Evolutionary conservation across 2,797 vertebrate species (phyloP), one percentile per base, ranked within the genome.

Genomic region (Erethizon dorsatum): DNA sequence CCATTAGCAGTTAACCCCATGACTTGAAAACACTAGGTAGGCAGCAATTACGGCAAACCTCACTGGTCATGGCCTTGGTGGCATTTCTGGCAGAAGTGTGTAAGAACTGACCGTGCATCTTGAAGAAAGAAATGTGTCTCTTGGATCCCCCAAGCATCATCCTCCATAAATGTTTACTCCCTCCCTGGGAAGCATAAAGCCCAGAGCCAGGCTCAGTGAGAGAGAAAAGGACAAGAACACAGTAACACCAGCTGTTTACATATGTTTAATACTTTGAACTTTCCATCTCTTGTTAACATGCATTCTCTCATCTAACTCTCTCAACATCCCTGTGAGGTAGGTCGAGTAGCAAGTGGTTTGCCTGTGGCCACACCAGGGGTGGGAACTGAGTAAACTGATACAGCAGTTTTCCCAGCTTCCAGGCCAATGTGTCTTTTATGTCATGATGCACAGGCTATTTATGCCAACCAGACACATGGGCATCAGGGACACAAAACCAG

Each of bases 281-380:
- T 87, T 28, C 26, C 82, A 67, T 2, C 26, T 86, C 57, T 56
- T 67, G 20, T 52, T 61, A 78, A 52, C 75, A 83, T 73, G 82
- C 9, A 5, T 85, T 79, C 71, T 83, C 37, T 83, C 31, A 63
- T 65, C 45, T 47, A 26, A 79, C 15, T 67, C 96, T 91, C 91
- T 89, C 85, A 75, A 77, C 93, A 92, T 47, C 88, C 90, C 86
- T 95, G 88, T 79, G 95, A 97, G 95, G 97, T 61, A 91, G 93
- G 87, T 61, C 3, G 18, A 45, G 24, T 63, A 80, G n/a, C 52
- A 45, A n/a, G 56, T 7, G 26, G 54, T 59, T 17, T 82, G 45
- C 90, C 63, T 75, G 4, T 4, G 11, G 84, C 83, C 80, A 89
- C 18, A 17, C 59, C 56, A 9, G 26, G 41, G 45, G 78, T 6